Evolutionary conservation across 2,113 vertebrate genomes (phyloP), one percentile per base, ranked within the genome.

Genomic region (Malurus cyaneus): DNA sequence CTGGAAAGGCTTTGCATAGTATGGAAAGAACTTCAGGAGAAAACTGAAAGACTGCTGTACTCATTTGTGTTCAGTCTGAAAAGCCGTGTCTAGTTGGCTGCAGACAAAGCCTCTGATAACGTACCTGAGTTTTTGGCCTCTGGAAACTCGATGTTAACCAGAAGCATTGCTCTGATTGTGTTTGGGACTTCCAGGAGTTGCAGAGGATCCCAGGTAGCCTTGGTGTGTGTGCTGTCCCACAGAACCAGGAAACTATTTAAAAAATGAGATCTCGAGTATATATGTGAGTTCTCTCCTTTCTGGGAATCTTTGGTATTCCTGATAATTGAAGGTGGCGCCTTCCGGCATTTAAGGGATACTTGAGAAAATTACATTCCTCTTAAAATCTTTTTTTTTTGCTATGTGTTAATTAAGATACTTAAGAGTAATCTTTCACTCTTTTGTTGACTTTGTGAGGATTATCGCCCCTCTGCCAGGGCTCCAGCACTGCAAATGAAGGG

Each of bases 291-390:
- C 46, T 70, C 36, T 66, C 9, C 80, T 86, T 91, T 32, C 77
- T 74, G 86, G 28, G 64, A 74, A 50, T 52, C 67, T 80, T 77
- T 92, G 67, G 49, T 54, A 65, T 93, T 80, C 41, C 88, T 81
- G 82, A 20, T 87, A 83, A 82, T 31, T 57, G 66, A 60, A 72
- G 34, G 54, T 90, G 73, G 66, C 59, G 46, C 52, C 71, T 92
- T 91, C 72, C 0, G 7, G 69, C 44, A 78, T 89, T 93, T 96
- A 71, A 84, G 31, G 44, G 70, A 49, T 64, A 91, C 86, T 93
- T 94, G 77, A 92, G 88, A 92, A 94, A 92, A 88, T 81, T 23
- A 7, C 36, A 41, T 17, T 91, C 23, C 44, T 65, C 36, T 93
- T 87, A 52, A 81, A 83, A 64, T 12, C 24, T 34, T 93, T 42